Percentiles rank a stretch among this genome's conserved stretches.
Conservation (phyloP, 2,888 invertebrate genomes). For the Cancer borealis region DNA sequence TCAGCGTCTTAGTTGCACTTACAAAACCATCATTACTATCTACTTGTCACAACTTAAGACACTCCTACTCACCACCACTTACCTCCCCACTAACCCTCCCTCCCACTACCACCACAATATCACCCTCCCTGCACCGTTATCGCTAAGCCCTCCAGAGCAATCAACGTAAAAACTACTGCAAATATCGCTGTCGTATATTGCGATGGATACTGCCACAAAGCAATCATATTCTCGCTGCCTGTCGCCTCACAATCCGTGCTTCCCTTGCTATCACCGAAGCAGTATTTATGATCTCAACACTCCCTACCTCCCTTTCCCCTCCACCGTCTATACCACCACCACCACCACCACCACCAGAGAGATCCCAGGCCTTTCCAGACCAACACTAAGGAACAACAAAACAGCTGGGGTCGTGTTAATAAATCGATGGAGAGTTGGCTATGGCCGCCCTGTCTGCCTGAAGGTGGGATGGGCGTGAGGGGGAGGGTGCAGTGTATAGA, state of each 20-base stretch:
- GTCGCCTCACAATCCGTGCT: constrained; percentile 23
- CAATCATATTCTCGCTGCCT: background rate
- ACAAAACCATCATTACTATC: background rate
- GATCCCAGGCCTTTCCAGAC: background rate
- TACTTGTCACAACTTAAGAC: background rate
- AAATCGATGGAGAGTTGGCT: background rate
- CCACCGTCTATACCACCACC: background rate
- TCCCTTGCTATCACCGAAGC: constrained; percentile 23
- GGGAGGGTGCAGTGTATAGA: background rate
- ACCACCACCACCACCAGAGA: background rate
- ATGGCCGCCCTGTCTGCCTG: no score
- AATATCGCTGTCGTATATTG: constrained; percentile 15
- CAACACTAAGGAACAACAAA: constrained; percentile 16
- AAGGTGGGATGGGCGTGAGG: background rate
- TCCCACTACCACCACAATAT: background rate
- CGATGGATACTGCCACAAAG: constrained; percentile 31
- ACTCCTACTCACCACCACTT: background rate
- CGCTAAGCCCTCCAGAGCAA: background rate
- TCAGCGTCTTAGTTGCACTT: background rate
- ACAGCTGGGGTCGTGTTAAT: background rate
- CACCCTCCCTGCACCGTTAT: background rate
- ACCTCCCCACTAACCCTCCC: background rate
- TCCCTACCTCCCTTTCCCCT: background rate
- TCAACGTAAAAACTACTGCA: background rate
- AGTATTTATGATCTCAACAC: background rate